Evolutionary conservation across 1,140 invertebrate species (phyloP).

Genomic region (Sitobion miscanthi): DNA sequence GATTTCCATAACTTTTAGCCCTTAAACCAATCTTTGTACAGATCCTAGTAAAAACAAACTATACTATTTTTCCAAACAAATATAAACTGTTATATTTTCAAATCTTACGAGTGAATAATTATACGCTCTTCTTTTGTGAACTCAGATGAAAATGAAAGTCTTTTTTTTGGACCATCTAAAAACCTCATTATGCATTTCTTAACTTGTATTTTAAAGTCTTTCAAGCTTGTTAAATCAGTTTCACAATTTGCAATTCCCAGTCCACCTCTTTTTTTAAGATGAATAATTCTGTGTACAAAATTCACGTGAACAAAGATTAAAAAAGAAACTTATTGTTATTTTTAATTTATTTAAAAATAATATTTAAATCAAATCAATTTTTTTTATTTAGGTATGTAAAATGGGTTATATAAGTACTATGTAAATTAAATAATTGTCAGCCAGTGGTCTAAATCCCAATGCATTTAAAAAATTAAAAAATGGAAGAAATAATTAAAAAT

Average conservation of each 20-base stretch:
- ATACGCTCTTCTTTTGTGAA: neutral
- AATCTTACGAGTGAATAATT: neutral
- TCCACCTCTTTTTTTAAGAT: neutral
- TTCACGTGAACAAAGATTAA: no score
- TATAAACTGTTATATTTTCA: neutral
- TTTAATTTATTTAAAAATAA: neutral
- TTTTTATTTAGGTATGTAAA: neutral
- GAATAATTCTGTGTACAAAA: neutral
- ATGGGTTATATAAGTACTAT: neutral
- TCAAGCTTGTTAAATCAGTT: neutral
- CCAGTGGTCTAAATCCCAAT: neutral
- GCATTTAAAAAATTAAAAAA: neutral
- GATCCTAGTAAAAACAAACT: neutral
- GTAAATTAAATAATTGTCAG: neutral
- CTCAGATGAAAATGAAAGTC: neutral
- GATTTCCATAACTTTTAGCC: neutral
- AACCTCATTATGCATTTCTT: neutral
- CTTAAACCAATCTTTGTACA: neutral
- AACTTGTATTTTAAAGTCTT: neutral
- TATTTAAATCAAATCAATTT: no score
- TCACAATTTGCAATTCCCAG: neutral
- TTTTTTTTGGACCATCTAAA: neutral
- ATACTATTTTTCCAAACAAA: neutral
- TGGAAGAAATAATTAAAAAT: neutral
- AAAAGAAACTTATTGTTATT: neutral